These are phyloP conservation scores for Desmodus rotundus DNA, from an alignment of 2,113 vertebrate species.

Conservation along the genomic window DNA sequence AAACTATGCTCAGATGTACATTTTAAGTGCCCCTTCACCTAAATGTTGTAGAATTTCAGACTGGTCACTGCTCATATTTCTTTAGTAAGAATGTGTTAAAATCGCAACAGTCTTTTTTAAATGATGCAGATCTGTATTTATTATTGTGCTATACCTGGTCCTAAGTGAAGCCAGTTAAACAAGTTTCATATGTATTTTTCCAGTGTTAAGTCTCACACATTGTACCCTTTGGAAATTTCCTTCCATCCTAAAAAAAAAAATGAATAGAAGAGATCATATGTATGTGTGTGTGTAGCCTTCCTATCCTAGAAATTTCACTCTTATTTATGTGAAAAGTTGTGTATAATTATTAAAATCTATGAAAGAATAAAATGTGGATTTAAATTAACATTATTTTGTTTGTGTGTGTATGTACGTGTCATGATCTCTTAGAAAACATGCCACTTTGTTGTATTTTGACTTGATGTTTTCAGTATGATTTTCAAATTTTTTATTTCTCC, in stretches of 20 bases:
- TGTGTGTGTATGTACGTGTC: neutral
- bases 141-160: slow-evolving; percentile 83
- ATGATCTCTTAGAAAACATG: slow-evolving; percentile 2
- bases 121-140: slow-evolving; percentile 83
- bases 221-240: slow-evolving; percentile 72
- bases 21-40: slow-evolving; percentile 56
- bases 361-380: slow-evolving; percentile 82
- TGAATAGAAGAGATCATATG: slow-evolving; percentile 66
- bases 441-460: neutral
- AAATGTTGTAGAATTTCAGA: slow-evolving; percentile 76
- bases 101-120: slow-evolving; percentile 77
- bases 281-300: slow-evolving; percentile 42
- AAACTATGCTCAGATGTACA: slow-evolving; percentile 66
- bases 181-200: slow-evolving; percentile 82
- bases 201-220: slow-evolving; percentile 81
- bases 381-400: slow-evolving; percentile 70
- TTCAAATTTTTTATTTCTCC: neutral
- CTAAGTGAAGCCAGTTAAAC: slow-evolving; percentile 79
- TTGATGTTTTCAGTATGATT: neutral
- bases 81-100: slow-evolving; percentile 79
- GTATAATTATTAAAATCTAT: slow-evolving; percentile 79
- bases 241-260: slow-evolving; percentile 66
- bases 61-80: slow-evolving; percentile 76
- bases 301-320: slow-evolving; percentile 78
- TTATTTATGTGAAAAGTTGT: slow-evolving; percentile 80